These are phyloP conservation scores for Eremobia ochroleuca DNA, from an alignment of 2,888 invertebrate species.

Conservation along the genomic window DNA sequence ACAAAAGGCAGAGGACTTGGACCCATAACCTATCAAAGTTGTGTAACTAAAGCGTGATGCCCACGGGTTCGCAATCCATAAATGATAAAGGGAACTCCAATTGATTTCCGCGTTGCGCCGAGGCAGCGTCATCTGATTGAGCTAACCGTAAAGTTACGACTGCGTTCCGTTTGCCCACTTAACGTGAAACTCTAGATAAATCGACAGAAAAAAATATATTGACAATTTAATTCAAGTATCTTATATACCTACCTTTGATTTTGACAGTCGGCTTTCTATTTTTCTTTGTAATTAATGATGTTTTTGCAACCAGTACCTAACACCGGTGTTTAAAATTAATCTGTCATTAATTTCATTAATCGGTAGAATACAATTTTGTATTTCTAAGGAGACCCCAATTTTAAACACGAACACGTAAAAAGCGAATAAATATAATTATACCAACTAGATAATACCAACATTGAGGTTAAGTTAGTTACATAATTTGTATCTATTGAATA, in stretches of 20 bases:
- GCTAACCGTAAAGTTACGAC: slow-evolving; percentile 80
- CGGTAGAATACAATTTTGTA: slow-evolving; percentile 1
- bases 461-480: slow-evolving; percentile 31
- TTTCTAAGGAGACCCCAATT: slow-evolving; percentile 35
- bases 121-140: slow-evolving; percentile 82
- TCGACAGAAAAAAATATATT: slow-evolving; percentile 37
- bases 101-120: slow-evolving; percentile 84
- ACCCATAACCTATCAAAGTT: slow-evolving; percentile 37
- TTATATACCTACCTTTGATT: slow-evolving; percentile 10
- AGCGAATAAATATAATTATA: slow-evolving; percentile 11
- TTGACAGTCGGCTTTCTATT: slow-evolving; percentile 26
- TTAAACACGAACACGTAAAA: slow-evolving; percentile 28
- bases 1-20: background rate
- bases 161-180: slow-evolving; percentile 61
- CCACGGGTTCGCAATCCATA: slow-evolving; percentile 75
- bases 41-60: slow-evolving; percentile 76
- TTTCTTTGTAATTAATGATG: slow-evolving; percentile 35
- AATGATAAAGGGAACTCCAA: slow-evolving; percentile 79
- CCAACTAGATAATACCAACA: slow-evolving; percentile 18
- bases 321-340: background rate
- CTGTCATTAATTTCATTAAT: slow-evolving; percentile 19
- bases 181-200: slow-evolving; percentile 44
- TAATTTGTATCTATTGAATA: slow-evolving; percentile 39
- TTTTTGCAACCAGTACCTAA: slow-evolving; percentile 14
- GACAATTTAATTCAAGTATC: slow-evolving; percentile 40